phyloP scores from a whole-genome alignment of 2,888 invertebrate species.

The Brachynemurus nebulosus region DNA sequence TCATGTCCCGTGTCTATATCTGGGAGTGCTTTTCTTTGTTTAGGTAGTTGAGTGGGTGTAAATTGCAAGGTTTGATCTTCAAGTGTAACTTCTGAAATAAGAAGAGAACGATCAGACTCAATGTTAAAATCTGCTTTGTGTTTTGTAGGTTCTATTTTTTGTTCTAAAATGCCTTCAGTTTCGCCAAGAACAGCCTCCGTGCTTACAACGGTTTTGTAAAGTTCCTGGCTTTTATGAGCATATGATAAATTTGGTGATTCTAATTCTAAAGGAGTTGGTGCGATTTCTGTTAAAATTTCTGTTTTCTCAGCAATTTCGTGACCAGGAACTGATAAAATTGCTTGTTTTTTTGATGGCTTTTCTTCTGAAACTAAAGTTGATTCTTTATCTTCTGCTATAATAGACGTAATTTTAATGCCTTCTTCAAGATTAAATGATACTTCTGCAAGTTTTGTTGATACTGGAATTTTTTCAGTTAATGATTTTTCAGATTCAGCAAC shows the following conservation, averaged over 20 bases:
- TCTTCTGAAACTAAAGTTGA: conserved; percentile 22
- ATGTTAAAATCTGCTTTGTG: conserved; percentile 32
- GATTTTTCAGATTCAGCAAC: conserved; percentile 23
- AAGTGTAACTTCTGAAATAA: conserved; percentile 30
- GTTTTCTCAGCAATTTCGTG: conserved; percentile 31
- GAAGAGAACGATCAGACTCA: conserved; percentile 29
- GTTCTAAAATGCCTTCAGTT: conserved; percentile 28
- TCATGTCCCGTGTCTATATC: conserved; percentile 26
- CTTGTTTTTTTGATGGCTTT: conserved; percentile 26
- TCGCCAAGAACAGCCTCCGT: conserved; percentile 33
- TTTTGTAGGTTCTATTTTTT: conserved; percentile 26
- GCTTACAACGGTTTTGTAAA: conserved; percentile 33
- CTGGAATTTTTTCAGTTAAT: conserved; percentile 17
- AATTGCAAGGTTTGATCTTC: conserved; percentile 32
- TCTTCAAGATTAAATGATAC: conserved; percentile 27
- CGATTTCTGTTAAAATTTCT: conserved; percentile 23
- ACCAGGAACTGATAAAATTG: conserved; percentile 22
- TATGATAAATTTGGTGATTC: conserved; percentile 22
- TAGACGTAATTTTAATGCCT: conserved; percentile 32
- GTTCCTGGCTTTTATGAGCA: conserved; percentile 31
- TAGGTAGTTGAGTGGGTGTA: conserved; percentile 25
- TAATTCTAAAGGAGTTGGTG: conserved; percentile 19
- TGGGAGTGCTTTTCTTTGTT: conserved; percentile 24
- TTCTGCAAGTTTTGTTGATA: conserved; percentile 19
- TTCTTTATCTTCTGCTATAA: conserved; percentile 33